Base-by-base conservation (phyloP, 1,140 invertebrate species). In the Drosophila setifemur region DNA sequence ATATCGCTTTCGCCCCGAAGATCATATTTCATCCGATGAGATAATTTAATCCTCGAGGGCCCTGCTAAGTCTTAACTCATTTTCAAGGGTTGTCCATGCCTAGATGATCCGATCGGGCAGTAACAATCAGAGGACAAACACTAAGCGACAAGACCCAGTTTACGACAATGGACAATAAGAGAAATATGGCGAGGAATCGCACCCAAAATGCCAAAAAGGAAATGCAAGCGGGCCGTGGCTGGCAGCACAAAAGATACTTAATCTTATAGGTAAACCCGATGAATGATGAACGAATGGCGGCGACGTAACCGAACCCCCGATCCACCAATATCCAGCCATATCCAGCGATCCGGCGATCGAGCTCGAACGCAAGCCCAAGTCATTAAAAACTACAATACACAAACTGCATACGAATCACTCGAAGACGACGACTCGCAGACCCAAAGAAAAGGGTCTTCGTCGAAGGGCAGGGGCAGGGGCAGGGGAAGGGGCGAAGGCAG, bases 331-430 rank as follows among this genome's bases (percentile, higher is more conserved):
- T 37, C 33, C 33, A 37, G 16, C n/a, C n/a, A n/a, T n/a, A 44
- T 53, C 50, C 25, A 16, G 31, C 42, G 57, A 70, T 33, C 53
- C 44, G 42, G 35, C 71, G 54, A 61, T 54, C 57, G 40, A 44
- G 50, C 50, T 85, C 48, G 81, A 85, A 79, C 79, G 79, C 79
- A 85, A 86, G 79, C 81, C 79, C 79, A 86, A 86, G 75, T 85
- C 79, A 85, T 85, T 85, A 86, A 85, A 86, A 85, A 85, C 72
- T 64, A 86, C 81, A 86, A 86, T 81, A 81, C 81, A 81, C 81
- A 85, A 85, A 86, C 81, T 86, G 79, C 74, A 86, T 85, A 85
- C 75, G 81, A 86, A 85, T 85, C 75, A 86, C 76, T 81, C 53
- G 60, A 76, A 72, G 72, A 29, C 60, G 7, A 19, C 31, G 74